phyloP scores from a whole-genome alignment of 2,888 invertebrate genomes.

The Sinhomidia bicolor region DNA sequence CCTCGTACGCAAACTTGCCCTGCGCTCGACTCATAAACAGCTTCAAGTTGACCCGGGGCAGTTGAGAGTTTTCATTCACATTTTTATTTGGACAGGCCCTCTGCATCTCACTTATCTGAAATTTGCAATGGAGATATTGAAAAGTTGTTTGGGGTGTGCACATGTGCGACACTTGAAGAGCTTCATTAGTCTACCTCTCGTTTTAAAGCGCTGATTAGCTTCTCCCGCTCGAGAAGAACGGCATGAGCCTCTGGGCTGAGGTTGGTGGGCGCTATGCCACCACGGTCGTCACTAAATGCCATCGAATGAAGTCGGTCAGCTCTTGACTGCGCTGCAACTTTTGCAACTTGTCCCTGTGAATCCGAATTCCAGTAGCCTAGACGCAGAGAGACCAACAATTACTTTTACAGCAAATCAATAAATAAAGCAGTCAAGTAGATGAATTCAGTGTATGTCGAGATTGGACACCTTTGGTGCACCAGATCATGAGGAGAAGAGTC shows the following conservation, averaged over 20 bases:
- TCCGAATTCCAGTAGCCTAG: constrained; percentile 58
- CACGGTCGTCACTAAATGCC: constrained; percentile 44
- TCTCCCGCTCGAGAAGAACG: constrained; percentile 23
- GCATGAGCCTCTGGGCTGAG: constrained; percentile 25
- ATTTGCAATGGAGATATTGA: no score
- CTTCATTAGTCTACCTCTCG: constrained; percentile 29
- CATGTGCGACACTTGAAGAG: no score
- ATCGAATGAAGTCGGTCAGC: constrained; percentile 22
- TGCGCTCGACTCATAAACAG: constrained; percentile 88
- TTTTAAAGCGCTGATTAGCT: constrained; percentile 46
- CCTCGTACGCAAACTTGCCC: constrained; percentile 91
- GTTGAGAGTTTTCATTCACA: constrained; percentile 81
- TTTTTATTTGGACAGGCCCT: constrained; percentile 3
- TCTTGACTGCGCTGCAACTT: background rate
- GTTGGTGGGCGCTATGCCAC: background rate
- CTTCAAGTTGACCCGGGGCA: constrained; percentile 92
- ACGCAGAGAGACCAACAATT: background rate
- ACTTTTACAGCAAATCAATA: background rate
- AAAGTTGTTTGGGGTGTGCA: no score
- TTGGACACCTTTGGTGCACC: constrained; percentile 77
- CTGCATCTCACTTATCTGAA: constrained; percentile 42
- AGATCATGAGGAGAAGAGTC: constrained; percentile 71
- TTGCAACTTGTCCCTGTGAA: constrained; percentile 32
- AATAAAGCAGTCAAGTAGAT: background rate
- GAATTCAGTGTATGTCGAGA: background rate